phyloP scores from a whole-genome alignment of 2,797 vertebrate species.

The Allobates femoralis region DNA sequence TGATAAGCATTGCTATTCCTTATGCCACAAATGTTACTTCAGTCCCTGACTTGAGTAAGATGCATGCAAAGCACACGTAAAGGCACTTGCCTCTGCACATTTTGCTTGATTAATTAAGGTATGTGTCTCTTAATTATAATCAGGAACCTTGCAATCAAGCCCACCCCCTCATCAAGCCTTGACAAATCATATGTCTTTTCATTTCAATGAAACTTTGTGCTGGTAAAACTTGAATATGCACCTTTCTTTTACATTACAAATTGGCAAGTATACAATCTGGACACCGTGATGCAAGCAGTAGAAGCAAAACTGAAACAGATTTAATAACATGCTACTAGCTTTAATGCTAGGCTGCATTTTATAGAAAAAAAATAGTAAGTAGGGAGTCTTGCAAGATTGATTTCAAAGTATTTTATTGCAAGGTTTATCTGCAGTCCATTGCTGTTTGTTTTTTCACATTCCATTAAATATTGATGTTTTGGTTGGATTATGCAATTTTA shows the following conservation, averaged over 20 bases:
- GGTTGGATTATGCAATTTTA: slow-evolving; percentile 4
- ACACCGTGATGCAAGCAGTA: background rate
- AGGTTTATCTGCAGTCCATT: slow-evolving; percentile 34
- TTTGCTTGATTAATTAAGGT: no score
- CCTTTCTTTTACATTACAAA: background rate
- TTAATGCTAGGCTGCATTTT: background rate
- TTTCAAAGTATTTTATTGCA: slow-evolving; percentile 15
- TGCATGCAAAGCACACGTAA: no score
- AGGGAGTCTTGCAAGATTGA: slow-evolving; percentile 15
- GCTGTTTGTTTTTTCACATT: slow-evolving; percentile 19
- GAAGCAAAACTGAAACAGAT: background rate
- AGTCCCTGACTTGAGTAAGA: no score
- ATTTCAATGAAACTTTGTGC: no score
- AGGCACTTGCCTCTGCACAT: no score
- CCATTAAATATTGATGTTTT: slow-evolving; percentile 43
- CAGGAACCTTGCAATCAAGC: no score
- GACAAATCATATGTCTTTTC: no score
- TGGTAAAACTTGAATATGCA: no score
- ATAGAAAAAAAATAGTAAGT: background rate
- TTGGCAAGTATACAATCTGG: background rate
- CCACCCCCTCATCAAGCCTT: no score
- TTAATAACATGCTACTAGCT: background rate
- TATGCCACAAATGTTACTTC: no score
- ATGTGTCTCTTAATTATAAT: no score
- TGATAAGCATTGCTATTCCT: no score